Conservation (phyloP, 2,888 invertebrate species). For the Cephus nigrinus region DNA sequence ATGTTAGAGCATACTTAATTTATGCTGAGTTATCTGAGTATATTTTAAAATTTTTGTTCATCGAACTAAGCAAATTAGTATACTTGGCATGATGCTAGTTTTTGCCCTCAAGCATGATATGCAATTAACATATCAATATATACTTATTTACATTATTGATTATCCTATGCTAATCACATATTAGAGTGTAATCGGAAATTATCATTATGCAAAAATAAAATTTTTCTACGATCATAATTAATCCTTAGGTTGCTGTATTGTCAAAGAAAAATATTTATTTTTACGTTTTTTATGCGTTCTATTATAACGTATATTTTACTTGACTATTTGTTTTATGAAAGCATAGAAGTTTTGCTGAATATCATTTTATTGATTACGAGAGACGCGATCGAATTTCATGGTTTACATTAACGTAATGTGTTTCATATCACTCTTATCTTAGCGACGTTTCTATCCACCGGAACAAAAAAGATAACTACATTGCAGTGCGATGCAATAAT, state of each 20-base stretch:
- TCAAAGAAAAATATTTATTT: background rate
- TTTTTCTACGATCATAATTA: background rate
- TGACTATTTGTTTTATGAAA: background rate
- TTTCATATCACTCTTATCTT: background rate
- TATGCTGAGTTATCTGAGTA: background rate
- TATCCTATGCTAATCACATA: background rate
- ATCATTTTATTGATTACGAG: background rate
- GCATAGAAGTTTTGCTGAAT: background rate
- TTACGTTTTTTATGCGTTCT: background rate
- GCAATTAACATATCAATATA: background rate
- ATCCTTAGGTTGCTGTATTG: background rate
- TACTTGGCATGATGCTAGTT: background rate
- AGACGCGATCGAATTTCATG: background rate
- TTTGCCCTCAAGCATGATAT: background rate
- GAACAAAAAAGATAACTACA: background rate
- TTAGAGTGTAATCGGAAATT: background rate
- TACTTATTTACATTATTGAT: background rate
- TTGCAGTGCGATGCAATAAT: constrained; percentile 5
- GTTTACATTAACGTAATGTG: background rate
- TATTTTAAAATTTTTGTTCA: background rate
- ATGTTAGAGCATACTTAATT: background rate
- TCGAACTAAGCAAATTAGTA: background rate
- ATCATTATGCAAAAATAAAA: background rate
- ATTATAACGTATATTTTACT: background rate
- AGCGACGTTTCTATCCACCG: background rate